Evolutionary conservation across 30 jellyfish, hydroid and myxozoan genomes (phyloP), one percentile per base, ranked within the genome.

Genomic region (Catostylus mosaicus): DNA sequence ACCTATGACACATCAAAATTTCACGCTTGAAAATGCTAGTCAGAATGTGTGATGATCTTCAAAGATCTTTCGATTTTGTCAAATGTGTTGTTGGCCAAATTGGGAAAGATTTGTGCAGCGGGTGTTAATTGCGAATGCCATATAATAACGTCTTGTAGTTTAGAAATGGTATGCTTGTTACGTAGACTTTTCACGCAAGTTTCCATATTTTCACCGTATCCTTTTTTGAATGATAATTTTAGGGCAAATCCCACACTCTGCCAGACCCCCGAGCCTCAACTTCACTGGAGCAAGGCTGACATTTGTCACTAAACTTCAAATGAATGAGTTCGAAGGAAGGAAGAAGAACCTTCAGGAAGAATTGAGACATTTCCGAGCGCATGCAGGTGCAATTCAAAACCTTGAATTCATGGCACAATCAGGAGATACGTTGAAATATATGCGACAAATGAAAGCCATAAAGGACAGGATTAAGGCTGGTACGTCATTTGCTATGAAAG

Each of bases 201-300:
- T n/a, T n/a, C n/a, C n/a, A n/a, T n/a, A n/a, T n/a, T n/a, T n/a
- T n/a, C n/a, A n/a, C n/a, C 20, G 19, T 20, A 14, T 10, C 20
- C 19, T 20, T 46, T 46, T 14, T 20, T 10, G 26, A 54, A 0
- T 54, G 32, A n/a, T 43, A 3, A 35, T 82, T 68, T 29, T 63
- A 91, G 98, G 98, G 16, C 90, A 86, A 68, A 92, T 92, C 19
- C 98, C 98, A 30, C 98, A 92, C 43, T 86, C 98, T 1, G 98
- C 96, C 2, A 92, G 98, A 2, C 98, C 98, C n/a, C 96, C 98
- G 34, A 92, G 98, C 48, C 87, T 82, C 47, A 92, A 81, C 31
- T 92, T 71, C 84, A 85, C 96, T n/a, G 98, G 97, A 2, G 98
- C 93, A 12, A 50, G 98, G 63, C 76, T 92, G 74, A 72, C 96